Evolutionary conservation across 2,888 invertebrate genomes (phyloP).

Genomic region (Priocnemis perturbator): DNA sequence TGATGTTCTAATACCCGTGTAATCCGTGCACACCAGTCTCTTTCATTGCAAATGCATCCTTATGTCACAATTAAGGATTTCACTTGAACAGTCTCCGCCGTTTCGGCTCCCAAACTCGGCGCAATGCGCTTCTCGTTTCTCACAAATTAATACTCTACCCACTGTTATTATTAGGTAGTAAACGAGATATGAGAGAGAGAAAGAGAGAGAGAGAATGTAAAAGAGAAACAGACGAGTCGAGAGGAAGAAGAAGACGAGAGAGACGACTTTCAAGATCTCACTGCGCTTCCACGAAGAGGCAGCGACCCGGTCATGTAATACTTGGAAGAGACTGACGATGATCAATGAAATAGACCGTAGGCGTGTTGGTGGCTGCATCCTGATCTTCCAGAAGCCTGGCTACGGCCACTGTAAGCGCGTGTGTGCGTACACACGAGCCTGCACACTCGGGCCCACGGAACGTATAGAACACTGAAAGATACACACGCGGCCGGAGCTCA

Average conservation of each 20-base stretch:
- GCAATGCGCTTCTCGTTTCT: too few relatives aligned
- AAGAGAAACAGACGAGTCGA: background rate
- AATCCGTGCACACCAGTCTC: too few relatives aligned
- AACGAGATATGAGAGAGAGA: background rate
- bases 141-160: too few relatives aligned
- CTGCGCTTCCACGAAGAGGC: conserved; percentile 36
- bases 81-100: too few relatives aligned
- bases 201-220: background rate
- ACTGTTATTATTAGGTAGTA: background rate
- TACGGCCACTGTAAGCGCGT: conserved; percentile 12
- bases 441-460: conserved; percentile 17
- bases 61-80: too few relatives aligned
- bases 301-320: conserved; percentile 38
- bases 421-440: conserved; percentile 19
- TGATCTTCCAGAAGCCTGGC: conserved; percentile 20
- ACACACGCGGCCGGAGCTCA: conserved; percentile 39
- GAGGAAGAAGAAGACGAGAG: background rate
- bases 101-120: too few relatives aligned
- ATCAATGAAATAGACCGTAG: conserved; percentile 70
- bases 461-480: conserved; percentile 16
- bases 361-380: conserved; percentile 52
- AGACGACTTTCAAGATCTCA: background rate
- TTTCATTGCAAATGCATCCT: too few relatives aligned
- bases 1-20: too few relatives aligned
- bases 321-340: conserved; percentile 58